A percentile compares a stretch with the other conserved stretches of the same genome.
Conservation (phyloP, 2,797 vertebrate genomes). For the Triplophysa bombifrons region DNA sequence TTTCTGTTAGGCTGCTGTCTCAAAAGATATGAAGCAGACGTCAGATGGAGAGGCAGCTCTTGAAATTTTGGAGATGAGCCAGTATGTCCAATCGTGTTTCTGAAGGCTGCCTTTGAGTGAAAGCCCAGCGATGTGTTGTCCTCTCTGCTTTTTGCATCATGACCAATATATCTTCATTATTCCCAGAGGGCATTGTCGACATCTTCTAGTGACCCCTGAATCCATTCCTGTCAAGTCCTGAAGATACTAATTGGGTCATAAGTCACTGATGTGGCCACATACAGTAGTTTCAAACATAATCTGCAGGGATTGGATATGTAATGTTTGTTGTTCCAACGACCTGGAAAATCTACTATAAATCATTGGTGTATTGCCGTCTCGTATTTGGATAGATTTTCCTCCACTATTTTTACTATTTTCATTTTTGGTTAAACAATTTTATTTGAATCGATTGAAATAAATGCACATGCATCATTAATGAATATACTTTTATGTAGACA, state of each 20-base stretch:
- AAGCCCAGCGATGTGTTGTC: conserved; percentile 18
- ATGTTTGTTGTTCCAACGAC: not conserved
- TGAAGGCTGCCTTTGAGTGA: conserved; percentile 9
- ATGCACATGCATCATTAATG: not conserved
- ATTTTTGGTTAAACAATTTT: no score
- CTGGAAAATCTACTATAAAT: not conserved
- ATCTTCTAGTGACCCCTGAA: conserved; percentile 20
- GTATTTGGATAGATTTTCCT: not conserved
- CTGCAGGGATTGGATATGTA: not conserved
- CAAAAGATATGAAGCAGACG: not conserved
- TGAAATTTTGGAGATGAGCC: not conserved
- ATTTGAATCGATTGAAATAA: no score
- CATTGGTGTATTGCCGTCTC: not conserved
- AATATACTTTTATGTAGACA: not conserved
- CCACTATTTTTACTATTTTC: no score
- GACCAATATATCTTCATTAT: conserved; percentile 25
- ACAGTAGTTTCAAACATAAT: not conserved
- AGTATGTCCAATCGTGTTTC: not conserved
- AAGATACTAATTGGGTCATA: conserved; percentile 52
- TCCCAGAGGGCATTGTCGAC: conserved; percentile 1
- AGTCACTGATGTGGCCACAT: conserved; percentile 39
- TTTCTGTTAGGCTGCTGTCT: not conserved
- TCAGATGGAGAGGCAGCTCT: not conserved
- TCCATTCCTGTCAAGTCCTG: conserved; percentile 38
- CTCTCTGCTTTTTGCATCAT: conserved; percentile 11